Base-by-base conservation (phyloP, 2,113 vertebrate genomes). In the Sorex fumeus region DNA sequence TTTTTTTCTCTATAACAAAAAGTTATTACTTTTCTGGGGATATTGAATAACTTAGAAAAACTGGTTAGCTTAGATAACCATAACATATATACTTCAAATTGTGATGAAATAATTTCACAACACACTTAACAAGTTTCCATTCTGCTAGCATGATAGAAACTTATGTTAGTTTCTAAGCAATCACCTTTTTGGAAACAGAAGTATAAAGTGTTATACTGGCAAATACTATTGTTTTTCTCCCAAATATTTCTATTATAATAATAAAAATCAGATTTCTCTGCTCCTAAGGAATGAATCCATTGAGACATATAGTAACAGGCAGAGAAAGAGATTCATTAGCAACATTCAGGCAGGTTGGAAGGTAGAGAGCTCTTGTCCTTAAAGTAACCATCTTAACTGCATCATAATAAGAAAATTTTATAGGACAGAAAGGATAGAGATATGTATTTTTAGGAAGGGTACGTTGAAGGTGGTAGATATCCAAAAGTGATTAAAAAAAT, bases 21-120 rank as follows among this genome's bases (percentile, higher is more conserved):
- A 21, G 30, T 7, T 70, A 1, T 81, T 10, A 53, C 82, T 71
- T 84, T 28, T 74, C 3, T 12, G 80, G 19, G 34, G 28, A 60
- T 8, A 19, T 53, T 67, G 40, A 78, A 18, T 64, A 76, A 71
- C 32, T 71, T 27, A 12, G 57, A 76, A 74, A 87, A 91, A 57
- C 10, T 57, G 3, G 1, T 66, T 84, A 84, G 1, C 36, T 80
- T 72, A 45, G 0, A 72, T 90, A 77, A 60, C 19, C 18, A 53
- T 53, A 53, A 19, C 53, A 53, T 60, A 23, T 23, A 94, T 66
- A 4, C 30, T 66, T 66, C 25, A 84, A 88, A 25, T 62, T 21
- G 91, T n/a, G 18, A 69, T 79, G 16, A 78, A 93, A 84, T 66
- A 82, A 77, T 82, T 86, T 86, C 50, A 36, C 30, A 53, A 34